Base-by-base conservation (phyloP, 2,797 vertebrate species). In the Muscicapa striata region DNA sequence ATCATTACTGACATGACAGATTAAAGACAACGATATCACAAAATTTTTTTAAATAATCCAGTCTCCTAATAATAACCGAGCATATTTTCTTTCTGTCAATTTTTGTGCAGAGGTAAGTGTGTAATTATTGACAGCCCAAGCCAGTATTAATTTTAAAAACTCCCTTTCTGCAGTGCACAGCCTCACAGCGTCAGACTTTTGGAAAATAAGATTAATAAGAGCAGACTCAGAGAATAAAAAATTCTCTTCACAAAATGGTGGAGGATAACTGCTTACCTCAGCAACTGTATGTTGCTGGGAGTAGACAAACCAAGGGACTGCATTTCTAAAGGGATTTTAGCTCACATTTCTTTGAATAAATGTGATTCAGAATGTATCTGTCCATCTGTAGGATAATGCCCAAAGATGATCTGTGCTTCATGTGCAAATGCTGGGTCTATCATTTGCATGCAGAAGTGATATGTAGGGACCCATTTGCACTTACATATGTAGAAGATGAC, bases 401-500 rank as follows among this genome's bases (percentile, higher is more conserved):
- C 75, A 93, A 91, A 87, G 79, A 72, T 49, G 57, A 89, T 91
- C 57, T 52, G 49, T 70, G 76, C 68, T 92, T 94, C 82, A 93
- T 68, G 55, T 92, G 80, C 86, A 95, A 94, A 92, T 84, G 68
- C 13, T 92, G 89, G 82, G 84, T 85, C 87, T 92, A 80, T 69
- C 75, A 92, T 96, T 96, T 93, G 82, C 64, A 96, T 92, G 61
- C 82, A 77, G 32, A 87, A 96, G 68, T 91, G 82, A 94, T 93
- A 91, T 30, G 38, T 68, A 77, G 52, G 72, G 78, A 94, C 84
- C 87, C 78, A 69, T 93, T 92, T 96, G 84, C 91, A 91, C 93
- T 89, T 94, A 92, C 72, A 70, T 94, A 94, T 94, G 93, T 93
- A 95, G 89, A 95, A 74, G 40, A 96, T 91, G 93, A 93, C 94